Evolutionary conservation across 2,888 invertebrate genomes (phyloP), one percentile per base, ranked within the genome.

Genomic region (Adelphocoris suturalis): DNA sequence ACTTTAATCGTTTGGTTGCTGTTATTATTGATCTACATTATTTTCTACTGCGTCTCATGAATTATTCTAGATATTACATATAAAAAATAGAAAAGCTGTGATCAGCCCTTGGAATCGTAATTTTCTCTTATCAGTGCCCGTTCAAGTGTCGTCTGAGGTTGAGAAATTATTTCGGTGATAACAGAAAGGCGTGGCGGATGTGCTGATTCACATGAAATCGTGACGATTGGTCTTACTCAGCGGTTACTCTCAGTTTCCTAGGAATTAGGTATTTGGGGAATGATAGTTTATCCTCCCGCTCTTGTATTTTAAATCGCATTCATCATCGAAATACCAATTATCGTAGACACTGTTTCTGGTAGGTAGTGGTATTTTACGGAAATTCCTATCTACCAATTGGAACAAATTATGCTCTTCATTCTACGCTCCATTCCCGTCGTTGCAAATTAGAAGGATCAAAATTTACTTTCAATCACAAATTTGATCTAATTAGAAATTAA

Each of bases 41-140:
- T 2, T 61, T 61, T 19, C 9, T 19, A 16, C n/a, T 61, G 19
- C 0, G n/a, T 61, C 19, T 61, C 19, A 19, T 19, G 19, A 16
- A 16, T 61, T 61, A 4, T 57, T 19, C 19, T 1, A 61, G n/a
- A 0, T n/a, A 19, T 61, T 61, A 61, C 61, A 12, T 1, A 14
- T 13, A 13, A 52, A 52, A 52, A 52, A 52, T 3, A 68, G n/a
- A n/a, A 57, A 57, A 57, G 0, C 57, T n/a, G 57, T 57, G 16
- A 57, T 57, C 57, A n/a, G n/a, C 16, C 16, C 1, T 5, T n/a
- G n/a, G 7, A 55, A 14, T 57, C 57, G 19, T n/a, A n/a, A n/a
- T 57, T 57, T 57, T 57, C 57, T 68, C 68, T 68, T 68, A 68
- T 68, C 68, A 27, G 68, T n/a, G 57, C 57, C 57, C 68, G 7